Evolutionary conservation across 2,888 invertebrate genomes (phyloP).

Genomic region (Eilema depressum): DNA sequence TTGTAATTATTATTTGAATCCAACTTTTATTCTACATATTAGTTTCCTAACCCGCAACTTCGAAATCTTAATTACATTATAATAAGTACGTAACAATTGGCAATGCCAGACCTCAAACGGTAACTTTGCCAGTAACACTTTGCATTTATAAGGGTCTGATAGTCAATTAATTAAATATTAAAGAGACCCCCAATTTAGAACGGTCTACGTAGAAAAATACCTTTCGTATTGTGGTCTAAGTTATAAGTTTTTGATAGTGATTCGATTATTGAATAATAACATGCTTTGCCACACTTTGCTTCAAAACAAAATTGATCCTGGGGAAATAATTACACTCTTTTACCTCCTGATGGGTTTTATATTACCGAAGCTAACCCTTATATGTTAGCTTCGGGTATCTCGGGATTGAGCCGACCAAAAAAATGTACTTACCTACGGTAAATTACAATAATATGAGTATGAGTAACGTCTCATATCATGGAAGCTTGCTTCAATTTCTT

Average conservation of each 20-base stretch:
- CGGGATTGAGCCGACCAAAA: too few relatives aligned
- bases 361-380: too few relatives aligned
- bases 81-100: conserved; percentile 33
- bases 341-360: too few relatives aligned
- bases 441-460: neutral
- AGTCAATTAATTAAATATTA: conserved; percentile 71
- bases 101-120: conserved; percentile 27
- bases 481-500: too few relatives aligned
- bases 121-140: conserved; percentile 63
- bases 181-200: conserved; percentile 55
- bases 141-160: conserved; percentile 63
- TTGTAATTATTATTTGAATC: too few relatives aligned
- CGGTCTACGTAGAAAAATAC: conserved; percentile 50
- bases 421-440: neutral
- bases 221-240: conserved; percentile 49
- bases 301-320: neutral
- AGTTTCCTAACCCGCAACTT: neutral
- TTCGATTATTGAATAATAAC: neutral
- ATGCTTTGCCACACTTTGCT: neutral
- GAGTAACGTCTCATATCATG: too few relatives aligned
- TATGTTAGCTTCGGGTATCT: too few relatives aligned
- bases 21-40: neutral
- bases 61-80: conserved; percentile 23
- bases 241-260: conserved; percentile 1
- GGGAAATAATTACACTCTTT: too few relatives aligned